Percentiles rank a stretch among this genome's conserved stretches.
Conservation (phyloP, 35 echinoderm and acorn worm genomes). For the Patiria miniata region DNA sequence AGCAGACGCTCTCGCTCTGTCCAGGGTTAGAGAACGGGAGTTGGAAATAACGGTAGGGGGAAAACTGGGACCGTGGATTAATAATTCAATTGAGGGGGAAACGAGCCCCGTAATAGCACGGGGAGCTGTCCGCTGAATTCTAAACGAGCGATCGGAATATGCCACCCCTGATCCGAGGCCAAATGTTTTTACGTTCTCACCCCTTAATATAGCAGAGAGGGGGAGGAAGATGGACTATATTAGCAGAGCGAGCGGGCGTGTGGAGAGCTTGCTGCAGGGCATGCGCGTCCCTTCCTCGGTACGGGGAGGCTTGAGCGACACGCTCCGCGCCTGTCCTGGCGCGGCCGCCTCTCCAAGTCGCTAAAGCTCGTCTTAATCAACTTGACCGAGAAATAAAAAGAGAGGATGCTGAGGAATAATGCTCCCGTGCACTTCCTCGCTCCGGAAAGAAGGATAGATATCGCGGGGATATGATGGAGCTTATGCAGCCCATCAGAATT, state of each 20-base stretch:
- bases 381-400: slow-evolving; percentile 14
- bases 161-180: not conserved
- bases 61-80: not conserved
- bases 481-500: no score
- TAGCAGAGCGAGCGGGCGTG: not conserved
- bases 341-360: not conserved
- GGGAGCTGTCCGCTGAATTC: not conserved
- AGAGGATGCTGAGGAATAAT: not conserved
- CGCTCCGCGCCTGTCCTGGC: no score
- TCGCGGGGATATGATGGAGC: no score
- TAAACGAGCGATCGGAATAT: not conserved
- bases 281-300: not conserved
- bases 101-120: slow-evolving; percentile 12
- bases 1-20: no score
- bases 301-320: no score
- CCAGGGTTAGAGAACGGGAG: no score
- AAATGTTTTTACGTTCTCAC: not conserved
- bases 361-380: slow-evolving; percentile 18
- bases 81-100: not conserved
- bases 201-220: no score
- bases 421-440: no score
- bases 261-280: not conserved
- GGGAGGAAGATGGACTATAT: no score
- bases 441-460: no score
- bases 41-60: not conserved